Evolutionary conservation across 2,113 vertebrate genomes (phyloP).

Genomic region (Rattus rattus): DNA sequence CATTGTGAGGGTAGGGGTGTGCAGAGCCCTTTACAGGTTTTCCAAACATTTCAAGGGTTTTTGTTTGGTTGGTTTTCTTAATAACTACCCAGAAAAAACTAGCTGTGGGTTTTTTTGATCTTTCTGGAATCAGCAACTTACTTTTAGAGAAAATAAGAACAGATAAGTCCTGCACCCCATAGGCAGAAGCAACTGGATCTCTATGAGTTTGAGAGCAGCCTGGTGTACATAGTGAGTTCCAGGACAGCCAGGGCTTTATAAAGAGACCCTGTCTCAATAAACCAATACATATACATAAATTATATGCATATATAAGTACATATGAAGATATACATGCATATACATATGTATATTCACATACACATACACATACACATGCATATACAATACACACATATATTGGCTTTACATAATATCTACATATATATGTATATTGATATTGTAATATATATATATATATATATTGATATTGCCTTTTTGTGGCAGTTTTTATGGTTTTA

Average conservation of each 20-base stretch:
- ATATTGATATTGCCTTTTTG: too few relatives aligned
- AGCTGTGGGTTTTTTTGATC: not conserved
- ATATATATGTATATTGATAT: too few relatives aligned
- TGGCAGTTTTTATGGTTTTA: too few relatives aligned
- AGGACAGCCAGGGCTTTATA: not conserved
- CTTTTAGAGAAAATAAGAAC: slow-evolving; percentile 51
- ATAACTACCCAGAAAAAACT: not conserved
- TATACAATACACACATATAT: not conserved
- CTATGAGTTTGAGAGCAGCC: not conserved
- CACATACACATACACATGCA: not conserved
- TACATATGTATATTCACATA: too few relatives aligned
- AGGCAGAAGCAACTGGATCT: not conserved
- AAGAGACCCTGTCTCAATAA: not conserved
- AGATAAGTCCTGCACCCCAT: not conserved
- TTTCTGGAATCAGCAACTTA: not conserved
- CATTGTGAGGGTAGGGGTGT: not conserved
- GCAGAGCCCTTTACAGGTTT: not conserved
- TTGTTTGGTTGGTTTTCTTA: not conserved
- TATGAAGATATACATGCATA: too few relatives aligned
- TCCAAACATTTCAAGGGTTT: not conserved
- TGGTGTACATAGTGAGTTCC: not conserved
- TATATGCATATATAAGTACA: too few relatives aligned
- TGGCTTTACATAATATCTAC: too few relatives aligned
- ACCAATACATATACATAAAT: too few relatives aligned
- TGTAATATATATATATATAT: too few relatives aligned